These are phyloP conservation scores for Trigoniulus corallinus DNA, from an alignment of 1,140 invertebrate species.

Conservation along the genomic window DNA sequence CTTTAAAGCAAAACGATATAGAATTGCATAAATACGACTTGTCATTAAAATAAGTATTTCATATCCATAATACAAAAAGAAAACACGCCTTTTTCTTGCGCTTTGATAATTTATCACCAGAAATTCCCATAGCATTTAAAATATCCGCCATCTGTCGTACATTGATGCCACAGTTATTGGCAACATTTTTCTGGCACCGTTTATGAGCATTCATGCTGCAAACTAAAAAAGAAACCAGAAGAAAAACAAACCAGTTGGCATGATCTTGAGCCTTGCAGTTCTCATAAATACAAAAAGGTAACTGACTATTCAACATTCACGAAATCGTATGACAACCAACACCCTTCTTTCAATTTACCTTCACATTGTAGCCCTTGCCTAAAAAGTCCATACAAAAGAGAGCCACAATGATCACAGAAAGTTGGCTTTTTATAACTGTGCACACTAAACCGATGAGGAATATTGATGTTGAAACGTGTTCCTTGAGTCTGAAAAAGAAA, in stretches of 20 bases:
- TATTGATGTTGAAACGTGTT: constrained; percentile 90
- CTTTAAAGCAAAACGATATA: too few species aligned
- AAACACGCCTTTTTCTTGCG: constrained; percentile 30
- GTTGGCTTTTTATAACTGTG: constrained; percentile 96
- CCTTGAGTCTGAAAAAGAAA: constrained; percentile 28
- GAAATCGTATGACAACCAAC: too few species aligned
- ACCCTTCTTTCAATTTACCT: constrained; percentile 42
- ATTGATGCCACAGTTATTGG: constrained; percentile 98
- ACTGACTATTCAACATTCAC: too few species aligned
- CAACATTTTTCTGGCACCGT: constrained; percentile 95
- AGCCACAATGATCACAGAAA: constrained; percentile 99
- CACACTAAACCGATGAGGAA: constrained; percentile 71
- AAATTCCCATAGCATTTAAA: constrained; percentile 76
- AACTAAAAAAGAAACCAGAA: constrained; percentile 32
- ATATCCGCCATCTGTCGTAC: constrained; percentile 90
- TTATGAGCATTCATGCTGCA: constrained; percentile 98
- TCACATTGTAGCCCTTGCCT: constrained; percentile 95
- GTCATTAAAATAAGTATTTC: neutral
- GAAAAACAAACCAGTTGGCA: neutral
- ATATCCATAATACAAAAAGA: neutral
- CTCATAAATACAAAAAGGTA: neutral
- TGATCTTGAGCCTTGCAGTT: neutral
- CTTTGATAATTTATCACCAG: constrained; percentile 64
- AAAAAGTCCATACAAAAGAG: constrained; percentile 85
- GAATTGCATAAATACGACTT: neutral